Evolutionary conservation across 2,113 vertebrate species (phyloP).

Genomic region (Heterotilapia buettikoferi): DNA sequence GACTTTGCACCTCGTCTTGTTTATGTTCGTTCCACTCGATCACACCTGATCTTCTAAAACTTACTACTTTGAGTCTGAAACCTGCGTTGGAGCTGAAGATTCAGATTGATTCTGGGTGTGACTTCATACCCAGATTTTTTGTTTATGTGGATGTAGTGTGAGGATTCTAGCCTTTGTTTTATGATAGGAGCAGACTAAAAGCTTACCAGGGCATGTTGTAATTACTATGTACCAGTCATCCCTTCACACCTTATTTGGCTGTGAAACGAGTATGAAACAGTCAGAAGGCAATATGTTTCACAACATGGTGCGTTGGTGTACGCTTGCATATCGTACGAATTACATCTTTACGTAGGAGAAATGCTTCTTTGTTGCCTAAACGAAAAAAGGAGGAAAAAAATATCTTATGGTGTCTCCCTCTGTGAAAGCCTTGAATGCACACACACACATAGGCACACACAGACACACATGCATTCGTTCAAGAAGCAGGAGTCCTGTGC

Average conservation of each 20-base stretch:
- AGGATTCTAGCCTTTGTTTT: neutral
- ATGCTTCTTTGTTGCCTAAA: neutral
- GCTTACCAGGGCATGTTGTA: neutral
- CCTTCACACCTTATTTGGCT: slow-evolving; percentile 6
- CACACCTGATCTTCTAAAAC: neutral
- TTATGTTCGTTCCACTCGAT: neutral
- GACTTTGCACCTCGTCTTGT: neutral
- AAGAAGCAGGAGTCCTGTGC: slow-evolving; percentile 58
- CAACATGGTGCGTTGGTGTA: neutral
- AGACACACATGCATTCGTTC: neutral
- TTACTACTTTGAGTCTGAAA: neutral
- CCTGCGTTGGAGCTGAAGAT: neutral
- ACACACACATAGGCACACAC: neutral
- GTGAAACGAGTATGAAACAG: neutral
- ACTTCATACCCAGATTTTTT: neutral
- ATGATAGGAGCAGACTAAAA: neutral
- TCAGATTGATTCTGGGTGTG: neutral
- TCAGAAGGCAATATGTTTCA: slow-evolving; percentile 26
- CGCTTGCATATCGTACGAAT: neutral
- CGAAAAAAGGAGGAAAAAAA: neutral
- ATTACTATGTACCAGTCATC: neutral
- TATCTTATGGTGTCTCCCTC: slow-evolving; percentile 27
- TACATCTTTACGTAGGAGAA: neutral
- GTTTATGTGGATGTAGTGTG: neutral
- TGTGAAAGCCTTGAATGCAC: slow-evolving; percentile 5